Base-by-base conservation (phyloP, 2,797 vertebrate species). In the Austrolebias charrua region DNA sequence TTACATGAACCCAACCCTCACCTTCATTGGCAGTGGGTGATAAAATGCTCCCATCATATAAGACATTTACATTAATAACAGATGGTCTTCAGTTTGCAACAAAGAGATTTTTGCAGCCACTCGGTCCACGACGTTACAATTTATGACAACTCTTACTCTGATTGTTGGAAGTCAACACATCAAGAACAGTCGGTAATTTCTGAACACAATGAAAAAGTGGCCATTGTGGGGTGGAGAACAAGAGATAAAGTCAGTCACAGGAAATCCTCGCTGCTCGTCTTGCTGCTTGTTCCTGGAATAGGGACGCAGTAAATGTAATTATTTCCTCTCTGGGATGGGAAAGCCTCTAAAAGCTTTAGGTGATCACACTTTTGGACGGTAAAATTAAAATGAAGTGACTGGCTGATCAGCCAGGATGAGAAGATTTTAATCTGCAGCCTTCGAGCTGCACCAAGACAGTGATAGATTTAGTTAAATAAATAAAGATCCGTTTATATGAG, bases 401-500 rank as follows among this genome's bases (percentile, higher is more conserved):
- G 60, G 56, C 58, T 15, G 38, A 31, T 55, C 56, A 52, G 46
- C 64, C 33, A 43, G 54, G 57, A 69, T 11, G 29, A n/a, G 51
- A 28, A 20, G 43, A 48, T 58, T 79, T 53, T 50, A 66, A 64
- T 69, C 57, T 53, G 62, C 63, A 71, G 66, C 57, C 66, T 59
- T 58, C 69, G 60, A 82, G 68, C 70, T 40, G 14, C 55, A 61
- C 65, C 59, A 35, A 67, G 63, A 77, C 63, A 64, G 63, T 64
- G 65, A 49, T 64, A 55, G 71, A 64, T 83, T 59, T 71, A 73
- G 67, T 58, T 56, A 61, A 88, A 83, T 87, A 79, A 82, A 72
- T 62, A 82, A 71, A 73, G 60, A 55, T 65, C 75, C 51, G 71
- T 82, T 81, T 86, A 86, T 87, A 86, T 75, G 79, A 88, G 56